Percentiles rank a stretch among this genome's conserved stretches.
These are phyloP conservation scores for Caenorhabditis uteleia DNA, from an alignment of 2,888 invertebrate species.

Conservation along the genomic window DNA sequence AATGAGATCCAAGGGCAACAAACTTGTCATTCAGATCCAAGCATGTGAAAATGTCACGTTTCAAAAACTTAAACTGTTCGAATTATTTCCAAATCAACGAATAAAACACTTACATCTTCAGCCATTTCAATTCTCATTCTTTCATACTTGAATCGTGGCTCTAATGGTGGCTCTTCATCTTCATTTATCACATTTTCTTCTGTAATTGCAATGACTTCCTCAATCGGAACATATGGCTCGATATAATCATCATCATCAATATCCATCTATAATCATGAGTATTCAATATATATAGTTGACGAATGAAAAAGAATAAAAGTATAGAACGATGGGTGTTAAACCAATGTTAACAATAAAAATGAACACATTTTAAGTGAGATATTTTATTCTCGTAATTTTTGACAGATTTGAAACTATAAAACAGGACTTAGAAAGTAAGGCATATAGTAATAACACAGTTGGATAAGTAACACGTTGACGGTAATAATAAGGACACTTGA, in stretches of 20 bases:
- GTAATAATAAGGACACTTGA: background rate
- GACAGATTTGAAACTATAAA: no score
- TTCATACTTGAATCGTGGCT: slow-evolving; percentile 67
- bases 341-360: no score
- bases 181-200: background rate
- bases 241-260: slow-evolving; percentile 16
- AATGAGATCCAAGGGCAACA: slow-evolving; percentile 60
- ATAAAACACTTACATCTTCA: slow-evolving; percentile 6
- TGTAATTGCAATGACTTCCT: background rate
- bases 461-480: no score
- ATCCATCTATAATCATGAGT: background rate
- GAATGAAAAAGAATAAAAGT: no score
- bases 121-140: slow-evolving; percentile 44
- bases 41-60: slow-evolving; percentile 57
- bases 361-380: no score
- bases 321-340: no score
- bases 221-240: background rate
- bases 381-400: no score
- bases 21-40: slow-evolving; percentile 67
- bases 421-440: no score
- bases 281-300: background rate
- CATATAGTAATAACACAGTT: no score
- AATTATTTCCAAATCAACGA: background rate
- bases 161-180: slow-evolving; percentile 44
- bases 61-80: slow-evolving; percentile 21